These are phyloP conservation scores for Nothobranchius kuhntae DNA, from an alignment of 2,113 vertebrate species.

Conservation along the genomic window DNA sequence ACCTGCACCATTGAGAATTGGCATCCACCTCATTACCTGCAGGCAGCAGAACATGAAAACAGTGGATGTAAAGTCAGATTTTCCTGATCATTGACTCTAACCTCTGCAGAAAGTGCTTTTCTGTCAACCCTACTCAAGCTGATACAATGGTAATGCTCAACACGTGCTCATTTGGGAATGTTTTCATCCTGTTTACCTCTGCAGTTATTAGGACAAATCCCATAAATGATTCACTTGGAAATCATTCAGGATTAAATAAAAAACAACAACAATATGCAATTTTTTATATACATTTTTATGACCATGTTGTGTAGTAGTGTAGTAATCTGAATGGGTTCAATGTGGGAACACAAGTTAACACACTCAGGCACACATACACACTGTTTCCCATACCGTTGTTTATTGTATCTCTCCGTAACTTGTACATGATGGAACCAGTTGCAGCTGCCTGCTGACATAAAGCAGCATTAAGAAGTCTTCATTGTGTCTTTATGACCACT, in stretches of 20 bases:
- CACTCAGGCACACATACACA: slow-evolving; percentile 3
- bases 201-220: slow-evolving; percentile 30
- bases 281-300: slow-evolving; percentile 9
- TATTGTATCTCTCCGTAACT: slow-evolving; percentile 70
- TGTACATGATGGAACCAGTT: slow-evolving; percentile 66
- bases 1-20: slow-evolving; percentile 43
- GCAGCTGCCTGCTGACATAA: slow-evolving; percentile 74
- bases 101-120: slow-evolving; percentile 26
- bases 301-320: slow-evolving; percentile 7
- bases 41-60: slow-evolving; percentile 37
- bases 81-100: slow-evolving; percentile 49
- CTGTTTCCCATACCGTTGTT: slow-evolving; percentile 62
- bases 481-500: slow-evolving; percentile 70
- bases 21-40: slow-evolving; percentile 49
- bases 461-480: slow-evolving; percentile 64
- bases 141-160: slow-evolving; percentile 34
- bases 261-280: background rate
- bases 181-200: slow-evolving; percentile 34
- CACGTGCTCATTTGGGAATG: slow-evolving; percentile 37
- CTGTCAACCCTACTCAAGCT: slow-evolving; percentile 20
- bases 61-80: slow-evolving; percentile 47
- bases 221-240: slow-evolving; percentile 14
- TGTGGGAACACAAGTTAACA: slow-evolving; percentile 1
- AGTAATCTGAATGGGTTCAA: slow-evolving; percentile 2
- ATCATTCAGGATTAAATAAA: background rate